Evolutionary conservation across 2,888 invertebrate species (phyloP), one percentile per base, ranked within the genome.

Genomic region (Dolichomitus sp.): DNA sequence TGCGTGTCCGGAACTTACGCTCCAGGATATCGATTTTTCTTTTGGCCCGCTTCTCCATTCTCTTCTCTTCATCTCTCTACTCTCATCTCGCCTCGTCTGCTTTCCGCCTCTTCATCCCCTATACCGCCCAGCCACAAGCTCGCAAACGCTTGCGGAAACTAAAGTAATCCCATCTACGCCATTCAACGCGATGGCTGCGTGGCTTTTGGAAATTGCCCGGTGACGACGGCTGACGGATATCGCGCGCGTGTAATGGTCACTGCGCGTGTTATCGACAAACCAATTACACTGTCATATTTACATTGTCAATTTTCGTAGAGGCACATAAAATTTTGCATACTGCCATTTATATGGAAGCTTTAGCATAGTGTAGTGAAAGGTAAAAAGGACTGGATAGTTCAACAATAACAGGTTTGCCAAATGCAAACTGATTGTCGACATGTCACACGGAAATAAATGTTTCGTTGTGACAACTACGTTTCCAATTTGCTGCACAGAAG

Each of bases 11-110:
- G 74, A 75, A 65, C 63, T 82, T 72, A 75, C 79, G 74, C 70
- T 79, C 75, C 50, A 69, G 83, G 80, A 82, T 77, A 81, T 84
- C 78, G 81, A 81, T 70, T 84, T 81, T 81, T 81, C 77, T 75
- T n/a, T 79, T 66, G 74, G 59, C 74, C 57, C 78, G 54, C 57
- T 69, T 69, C 61, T 70, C 23, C 23, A 40, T 61, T 61, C 61
- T 61, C 48, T n/a, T 33, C 19, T 52, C 63, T 40, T 27, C 45
- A 33, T 33, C 30, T 14, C 14, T 52, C 48, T 17, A 70, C 70
- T 61, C 52, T 61, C 57, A 57, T 61, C 59, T 65, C 72, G 57
- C 57, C 27, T 75, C 63, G 70, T 70, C 75, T 50, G 50, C 42
- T 59, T 69, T 74, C 52, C 69, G 73, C 61, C 48, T 65, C 54